Base-by-base conservation (phyloP, 1,140 invertebrate species). In the Hirudo medicinalis region DNA sequence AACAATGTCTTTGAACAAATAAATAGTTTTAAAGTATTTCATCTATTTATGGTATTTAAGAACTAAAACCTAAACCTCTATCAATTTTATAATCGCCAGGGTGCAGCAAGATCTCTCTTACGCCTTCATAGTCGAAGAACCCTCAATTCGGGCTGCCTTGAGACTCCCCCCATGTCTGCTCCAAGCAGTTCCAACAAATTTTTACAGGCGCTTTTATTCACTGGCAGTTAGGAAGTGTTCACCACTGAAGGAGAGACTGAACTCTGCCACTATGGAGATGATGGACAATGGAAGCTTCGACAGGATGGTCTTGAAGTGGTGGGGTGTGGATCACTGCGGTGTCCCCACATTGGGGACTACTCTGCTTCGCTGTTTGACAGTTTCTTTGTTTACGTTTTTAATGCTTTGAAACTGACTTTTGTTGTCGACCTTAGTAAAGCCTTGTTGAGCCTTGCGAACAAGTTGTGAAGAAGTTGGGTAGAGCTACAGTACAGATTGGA, bases 181-280 rank as follows among this genome's bases (percentile, higher is more conserved):
- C 57, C 22, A 63, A 32, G 22, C 57, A 25, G 22, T 63, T 25
- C 57, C 57, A 13, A 63, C 57, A 63, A 63, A 63, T n/a, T 63
- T 63, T n/a, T 63, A 63, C 57, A 63, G 29, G 13, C 22, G 57
- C 0, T 32, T 25, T 63, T 63, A 63, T 32, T 22, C 57, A 15
- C 57, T 63, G 22, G 57, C 57, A 11, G 15, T 32, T 20, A 63
- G 57, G 15, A 63, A 63, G 20, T 25, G 29, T 32, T 63, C 57
- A 15, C 57, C 57, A n/a, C 20, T 63, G 0, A 22, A 20, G 8
- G 57, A 63, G 22, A 22, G 57, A 22, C 22, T 63, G 11, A 63
- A 63, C 57, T 13, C 57, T 63, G 57, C 57, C 13, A 63, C 29
- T 2, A 25, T 63, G 57, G 57, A 63, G 57, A 63, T 63, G 29